phyloP scores from a whole-genome alignment of 2,113 vertebrate species.

The Prinia subflava region DNA sequence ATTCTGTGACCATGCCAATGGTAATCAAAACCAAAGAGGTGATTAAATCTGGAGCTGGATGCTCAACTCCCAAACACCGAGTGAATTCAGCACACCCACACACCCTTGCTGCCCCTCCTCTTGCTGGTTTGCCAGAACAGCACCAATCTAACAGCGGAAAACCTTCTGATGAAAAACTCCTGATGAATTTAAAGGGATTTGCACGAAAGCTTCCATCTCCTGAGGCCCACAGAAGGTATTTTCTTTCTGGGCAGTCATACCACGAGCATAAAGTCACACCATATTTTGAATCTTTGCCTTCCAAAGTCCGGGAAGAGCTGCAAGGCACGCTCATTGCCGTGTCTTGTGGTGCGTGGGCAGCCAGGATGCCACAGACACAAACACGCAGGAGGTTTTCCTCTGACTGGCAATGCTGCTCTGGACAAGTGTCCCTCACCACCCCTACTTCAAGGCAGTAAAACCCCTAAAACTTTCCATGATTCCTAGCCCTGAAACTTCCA shows the following conservation, averaged over 20 bases:
- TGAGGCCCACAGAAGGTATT: neutral
- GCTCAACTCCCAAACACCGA: neutral
- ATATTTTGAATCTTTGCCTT: neutral
- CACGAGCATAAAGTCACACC: neutral
- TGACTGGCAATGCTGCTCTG: neutral
- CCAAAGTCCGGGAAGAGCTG: neutral
- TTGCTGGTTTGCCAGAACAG: neutral
- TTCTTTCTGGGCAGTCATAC: neutral
- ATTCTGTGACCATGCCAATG: neutral
- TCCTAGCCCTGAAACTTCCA: neutral
- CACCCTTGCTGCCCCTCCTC: neutral
- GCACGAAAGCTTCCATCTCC: slow-evolving; percentile 29
- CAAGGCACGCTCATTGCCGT: neutral
- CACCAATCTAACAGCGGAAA: neutral
- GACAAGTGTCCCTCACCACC: neutral
- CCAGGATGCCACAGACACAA: neutral
- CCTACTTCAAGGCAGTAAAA: neutral
- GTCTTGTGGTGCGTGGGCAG: neutral
- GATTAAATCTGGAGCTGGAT: neutral
- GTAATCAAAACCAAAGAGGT: neutral
- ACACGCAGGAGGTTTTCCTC: neutral
- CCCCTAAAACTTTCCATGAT: neutral
- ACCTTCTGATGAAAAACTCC: neutral
- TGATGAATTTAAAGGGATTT: neutral
- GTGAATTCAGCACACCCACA: neutral